Evolutionary conservation across 2,797 vertebrate genomes (phyloP).

Genomic region (Synaphobranchus kaupii): DNA sequence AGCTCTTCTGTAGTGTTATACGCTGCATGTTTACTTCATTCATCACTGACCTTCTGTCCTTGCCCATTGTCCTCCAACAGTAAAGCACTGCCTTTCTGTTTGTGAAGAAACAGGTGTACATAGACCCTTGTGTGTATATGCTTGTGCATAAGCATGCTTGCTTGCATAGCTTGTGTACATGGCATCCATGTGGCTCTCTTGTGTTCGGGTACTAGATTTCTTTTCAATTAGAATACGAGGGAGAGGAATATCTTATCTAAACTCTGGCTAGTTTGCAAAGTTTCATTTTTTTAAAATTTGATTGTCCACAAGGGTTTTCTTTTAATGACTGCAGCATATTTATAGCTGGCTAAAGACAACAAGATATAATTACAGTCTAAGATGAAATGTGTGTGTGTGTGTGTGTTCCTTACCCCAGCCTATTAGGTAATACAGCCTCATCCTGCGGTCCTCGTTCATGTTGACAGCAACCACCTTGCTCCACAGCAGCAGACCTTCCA

Average conservation of each 20-base stretch:
- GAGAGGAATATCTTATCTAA: background rate
- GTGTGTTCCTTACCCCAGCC: constrained; percentile 82
- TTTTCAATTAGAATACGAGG: background rate
- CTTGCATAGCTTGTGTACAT: background rate
- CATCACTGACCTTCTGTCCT: background rate
- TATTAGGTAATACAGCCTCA: constrained; percentile 83
- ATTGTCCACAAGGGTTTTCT: background rate
- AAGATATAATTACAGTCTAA: background rate
- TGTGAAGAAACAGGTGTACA: no score
- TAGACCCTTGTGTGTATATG: background rate
- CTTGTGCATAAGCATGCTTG: background rate
- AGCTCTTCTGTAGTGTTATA: background rate
- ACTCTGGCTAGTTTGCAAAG: background rate
- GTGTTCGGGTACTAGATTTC: background rate
- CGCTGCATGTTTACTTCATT: background rate
- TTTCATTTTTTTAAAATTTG: background rate
- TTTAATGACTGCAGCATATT: background rate
- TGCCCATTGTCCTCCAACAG: background rate
- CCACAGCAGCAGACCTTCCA: constrained; percentile 91
- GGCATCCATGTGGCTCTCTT: background rate
- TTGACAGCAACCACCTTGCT: constrained; percentile 91
- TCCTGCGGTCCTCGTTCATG: constrained; percentile 82
- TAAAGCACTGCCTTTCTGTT: background rate
- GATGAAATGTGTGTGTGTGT: background rate
- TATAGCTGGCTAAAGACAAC: background rate